phyloP scores from a whole-genome alignment of 2,888 invertebrate genomes.

The Sarcophaga carnaria region DNA sequence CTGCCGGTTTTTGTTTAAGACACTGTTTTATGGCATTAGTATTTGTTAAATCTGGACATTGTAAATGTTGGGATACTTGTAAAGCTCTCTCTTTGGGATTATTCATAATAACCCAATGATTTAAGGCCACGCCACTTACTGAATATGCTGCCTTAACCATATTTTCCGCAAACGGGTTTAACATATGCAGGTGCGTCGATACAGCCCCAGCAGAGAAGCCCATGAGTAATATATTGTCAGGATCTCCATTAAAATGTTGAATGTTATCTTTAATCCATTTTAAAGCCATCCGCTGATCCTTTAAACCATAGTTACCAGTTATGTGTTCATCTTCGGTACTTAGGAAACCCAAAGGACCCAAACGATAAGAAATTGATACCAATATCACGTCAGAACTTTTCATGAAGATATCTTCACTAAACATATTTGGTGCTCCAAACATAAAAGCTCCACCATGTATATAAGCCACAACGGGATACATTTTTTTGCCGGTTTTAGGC shows the following conservation, averaged over 20 bases:
- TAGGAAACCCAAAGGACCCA: constrained; percentile 81
- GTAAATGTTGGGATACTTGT: constrained; percentile 80
- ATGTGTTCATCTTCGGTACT: constrained; percentile 82
- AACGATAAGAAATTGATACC: constrained; percentile 82
- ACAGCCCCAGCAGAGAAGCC: constrained; percentile 83
- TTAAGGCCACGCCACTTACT: constrained; percentile 82
- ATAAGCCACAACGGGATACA: constrained; percentile 83
- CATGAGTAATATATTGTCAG: constrained; percentile 81
- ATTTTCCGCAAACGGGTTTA: constrained; percentile 81
- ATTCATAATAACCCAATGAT: constrained; percentile 76
- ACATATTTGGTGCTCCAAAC: constrained; percentile 81
- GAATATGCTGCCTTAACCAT: constrained; percentile 82
- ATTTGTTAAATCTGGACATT: constrained; percentile 73
- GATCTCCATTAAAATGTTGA: constrained; percentile 81
- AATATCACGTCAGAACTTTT: constrained; percentile 82
- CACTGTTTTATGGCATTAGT: constrained; percentile 69
- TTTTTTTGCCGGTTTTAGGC: constrained; percentile 78
- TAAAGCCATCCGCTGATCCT: constrained; percentile 82
- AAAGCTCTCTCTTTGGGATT: constrained; percentile 78
- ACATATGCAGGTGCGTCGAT: constrained; percentile 82
- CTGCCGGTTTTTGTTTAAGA: constrained; percentile 81
- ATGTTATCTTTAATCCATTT: constrained; percentile 82
- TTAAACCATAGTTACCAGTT: constrained; percentile 83
- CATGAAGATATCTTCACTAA: constrained; percentile 83
- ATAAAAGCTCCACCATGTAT: constrained; percentile 84